These are phyloP conservation scores for Ischnus inquisitorius DNA, from an alignment of 2,888 invertebrate species.

Conservation along the genomic window DNA sequence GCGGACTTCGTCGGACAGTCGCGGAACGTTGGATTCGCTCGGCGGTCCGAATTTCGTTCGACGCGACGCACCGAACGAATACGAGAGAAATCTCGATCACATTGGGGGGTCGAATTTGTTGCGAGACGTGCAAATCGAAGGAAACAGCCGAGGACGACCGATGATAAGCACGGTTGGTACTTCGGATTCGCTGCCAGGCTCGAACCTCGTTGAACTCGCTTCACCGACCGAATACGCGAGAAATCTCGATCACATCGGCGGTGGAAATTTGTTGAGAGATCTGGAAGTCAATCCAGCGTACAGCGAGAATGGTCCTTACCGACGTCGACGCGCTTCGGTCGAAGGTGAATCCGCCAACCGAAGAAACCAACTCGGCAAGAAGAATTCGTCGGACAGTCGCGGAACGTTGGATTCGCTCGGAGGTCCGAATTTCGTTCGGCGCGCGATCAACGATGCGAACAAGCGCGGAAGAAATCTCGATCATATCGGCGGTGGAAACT, in stretches of 20 bases:
- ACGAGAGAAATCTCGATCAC: slow-evolving; percentile 74
- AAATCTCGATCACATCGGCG: slow-evolving; percentile 76
- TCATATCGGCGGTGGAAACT: slow-evolving; percentile 55
- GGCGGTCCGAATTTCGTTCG: slow-evolving; percentile 85
- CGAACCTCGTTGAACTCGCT: neutral
- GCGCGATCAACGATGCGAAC: neutral
- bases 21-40: slow-evolving; percentile 67
- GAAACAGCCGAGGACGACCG: neutral
- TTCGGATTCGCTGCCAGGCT: slow-evolving; percentile 7
- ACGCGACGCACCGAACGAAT: slow-evolving; percentile 22
- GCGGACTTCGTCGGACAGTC: neutral
- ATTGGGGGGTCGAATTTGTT: slow-evolving; percentile 51
- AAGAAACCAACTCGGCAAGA: neutral
- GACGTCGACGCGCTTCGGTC: too few relatives aligned
- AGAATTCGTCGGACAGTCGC: neutral
- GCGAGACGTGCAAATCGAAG: neutral
- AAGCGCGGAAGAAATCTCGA: slow-evolving; percentile 74
- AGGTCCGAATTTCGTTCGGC: slow-evolving; percentile 85
- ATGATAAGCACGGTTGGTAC: neutral
- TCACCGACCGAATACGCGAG: slow-evolving; percentile 56
- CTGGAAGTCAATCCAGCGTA: neutral
- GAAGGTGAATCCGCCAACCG: neutral
- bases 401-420: slow-evolving; percentile 70
- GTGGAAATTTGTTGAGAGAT: slow-evolving; percentile 72
- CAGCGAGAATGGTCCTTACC: neutral